phyloP scores from a whole-genome alignment of 2,888 invertebrate genomes.

The Notodonta dromedarius region DNA sequence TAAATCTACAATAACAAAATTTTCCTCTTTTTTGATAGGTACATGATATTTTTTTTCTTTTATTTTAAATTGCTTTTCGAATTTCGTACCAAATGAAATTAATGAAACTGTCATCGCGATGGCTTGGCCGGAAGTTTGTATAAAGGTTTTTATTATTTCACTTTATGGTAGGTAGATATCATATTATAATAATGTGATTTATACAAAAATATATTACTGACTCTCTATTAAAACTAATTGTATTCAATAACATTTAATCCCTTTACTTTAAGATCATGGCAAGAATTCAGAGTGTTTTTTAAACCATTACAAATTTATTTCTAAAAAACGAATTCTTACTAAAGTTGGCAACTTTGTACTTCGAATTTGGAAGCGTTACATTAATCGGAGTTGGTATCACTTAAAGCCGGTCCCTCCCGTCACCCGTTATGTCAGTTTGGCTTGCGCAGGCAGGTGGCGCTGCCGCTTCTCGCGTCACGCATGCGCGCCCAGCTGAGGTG shows the following conservation, averaged over 20 bases:
- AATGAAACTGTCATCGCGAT: slow-evolving; percentile 74
- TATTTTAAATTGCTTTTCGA: slow-evolving; percentile 78
- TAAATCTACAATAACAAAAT: slow-evolving; percentile 82
- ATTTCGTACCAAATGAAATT: slow-evolving; percentile 64
- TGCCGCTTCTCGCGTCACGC: slow-evolving; percentile 38
- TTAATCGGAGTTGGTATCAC: slow-evolving; percentile 35
- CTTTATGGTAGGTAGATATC: slow-evolving; percentile 41
- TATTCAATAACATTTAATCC: background rate
- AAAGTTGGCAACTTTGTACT: slow-evolving; percentile 37
- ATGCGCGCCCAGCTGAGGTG: slow-evolving; percentile 60
- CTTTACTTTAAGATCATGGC: background rate
- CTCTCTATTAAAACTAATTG: background rate
- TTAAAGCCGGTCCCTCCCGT: slow-evolving; percentile 38
- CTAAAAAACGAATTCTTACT: background rate
- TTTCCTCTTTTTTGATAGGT: slow-evolving; percentile 81
- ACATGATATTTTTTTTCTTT: slow-evolving; percentile 74
- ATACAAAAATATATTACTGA: background rate
- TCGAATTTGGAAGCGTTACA: background rate
- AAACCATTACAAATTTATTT: background rate
- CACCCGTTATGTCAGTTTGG: slow-evolving; percentile 55
- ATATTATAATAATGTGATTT: background rate
- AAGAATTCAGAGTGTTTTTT: background rate
- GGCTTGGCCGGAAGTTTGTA: slow-evolving; percentile 50
- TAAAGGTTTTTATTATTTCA: slow-evolving; percentile 36
- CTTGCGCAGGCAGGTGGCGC: slow-evolving; percentile 72